Evolutionary conservation across 1,140 invertebrate genomes (phyloP).

Genomic region (Wiebesia pumilae): DNA sequence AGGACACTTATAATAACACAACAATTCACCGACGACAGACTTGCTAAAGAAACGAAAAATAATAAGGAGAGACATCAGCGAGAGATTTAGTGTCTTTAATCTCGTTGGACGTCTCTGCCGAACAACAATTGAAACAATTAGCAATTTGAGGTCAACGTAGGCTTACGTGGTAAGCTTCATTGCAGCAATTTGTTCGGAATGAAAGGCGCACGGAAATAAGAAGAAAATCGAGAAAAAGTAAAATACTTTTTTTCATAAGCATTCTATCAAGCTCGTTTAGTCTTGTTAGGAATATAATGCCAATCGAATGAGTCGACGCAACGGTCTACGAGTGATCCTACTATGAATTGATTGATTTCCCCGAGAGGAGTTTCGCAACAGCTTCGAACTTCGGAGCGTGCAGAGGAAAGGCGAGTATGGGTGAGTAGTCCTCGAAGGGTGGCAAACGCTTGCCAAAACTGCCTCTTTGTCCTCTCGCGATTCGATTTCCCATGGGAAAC

Average conservation of each 20-base stretch:
- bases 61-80: no score
- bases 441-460: background rate
- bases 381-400: no score
- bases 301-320: background rate
- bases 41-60: no score
- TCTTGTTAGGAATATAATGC: background rate
- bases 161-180: background rate
- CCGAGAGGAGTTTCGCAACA: no score
- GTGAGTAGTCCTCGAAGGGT: no score
- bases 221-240: background rate
- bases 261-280: background rate
- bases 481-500: background rate
- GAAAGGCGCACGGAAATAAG: background rate
- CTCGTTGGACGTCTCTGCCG: no score
- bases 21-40: no score
- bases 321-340: no score
- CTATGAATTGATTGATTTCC: no score
- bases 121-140: background rate
- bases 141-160: background rate
- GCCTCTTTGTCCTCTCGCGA: background rate
- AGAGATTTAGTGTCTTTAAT: no score
- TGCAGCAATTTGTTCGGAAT: background rate
- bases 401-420: no score
- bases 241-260: background rate
- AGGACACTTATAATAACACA: no score